Evolutionary conservation across 2,888 invertebrate species (phyloP), one percentile per base, ranked within the genome.

Genomic region (Abscondita cerata): DNA sequence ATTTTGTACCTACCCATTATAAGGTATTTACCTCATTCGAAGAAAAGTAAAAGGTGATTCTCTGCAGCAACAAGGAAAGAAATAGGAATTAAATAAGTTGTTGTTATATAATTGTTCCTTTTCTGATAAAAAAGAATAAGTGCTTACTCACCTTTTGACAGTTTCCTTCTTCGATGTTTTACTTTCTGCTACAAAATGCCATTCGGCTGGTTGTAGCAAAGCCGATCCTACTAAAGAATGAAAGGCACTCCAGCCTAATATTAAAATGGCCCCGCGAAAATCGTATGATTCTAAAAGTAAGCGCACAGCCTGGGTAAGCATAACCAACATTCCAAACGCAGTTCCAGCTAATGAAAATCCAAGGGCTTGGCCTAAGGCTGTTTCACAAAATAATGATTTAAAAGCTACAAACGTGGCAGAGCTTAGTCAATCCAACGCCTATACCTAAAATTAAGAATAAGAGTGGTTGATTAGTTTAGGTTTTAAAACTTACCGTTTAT

Each of bases 271-370:
- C 72, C 90, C 90, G 55, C 87, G 82, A 77, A 90, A 90, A 48
- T 84, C 86, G 72, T 83, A 91, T 58, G 82, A 83, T 47, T 85
- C 85, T 5, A 91, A 80, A 11, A 91, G 79, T 3, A 89, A 68
- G 48, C 87, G 84, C 62, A 91, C 89, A 62, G 89, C 83, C 75
- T 92, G 92, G 0, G 92, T n/a, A n/a, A n/a, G 92, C 87, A 92
- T 89, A 62, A 91, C 83, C 84, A 92, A 87, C 82, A 91, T 86
- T 2, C 91, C 92, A 70, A 92, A 83, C 2, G 91, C 90, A 0
- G 91, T 91, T 0, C 92, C 92, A 0, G 91, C 91, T 86, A 92
- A 88, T 0, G 91, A 91, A 18, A 91, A 81, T 0, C 92, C 92
- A 5, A 92, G 90, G 0, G 92, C 92, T 76, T 91, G 91, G 0